Evolutionary conservation across 2,113 vertebrate species (phyloP).

Genomic region (Sceloporus tristichus): DNA sequence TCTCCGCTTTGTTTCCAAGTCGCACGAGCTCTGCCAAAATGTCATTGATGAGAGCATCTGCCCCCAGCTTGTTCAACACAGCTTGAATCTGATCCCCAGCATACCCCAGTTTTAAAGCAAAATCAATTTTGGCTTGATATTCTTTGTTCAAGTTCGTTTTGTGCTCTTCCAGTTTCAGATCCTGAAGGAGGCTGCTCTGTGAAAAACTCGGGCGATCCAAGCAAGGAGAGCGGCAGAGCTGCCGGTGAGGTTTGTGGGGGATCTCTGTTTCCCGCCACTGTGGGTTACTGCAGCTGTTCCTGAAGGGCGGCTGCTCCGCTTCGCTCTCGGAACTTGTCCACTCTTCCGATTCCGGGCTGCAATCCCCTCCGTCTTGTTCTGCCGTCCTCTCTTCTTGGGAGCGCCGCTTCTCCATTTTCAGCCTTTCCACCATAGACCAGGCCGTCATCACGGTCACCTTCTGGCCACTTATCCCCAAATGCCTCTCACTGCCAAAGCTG

Average conservation of each 20-base stretch:
- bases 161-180: slow-evolving; percentile 81
- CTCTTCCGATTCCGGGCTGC: slow-evolving; percentile 88
- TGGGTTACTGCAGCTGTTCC: slow-evolving; percentile 55
- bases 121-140: slow-evolving; percentile 97
- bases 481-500: slow-evolving; percentile 82
- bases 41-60: slow-evolving; percentile 94
- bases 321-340: slow-evolving; percentile 94
- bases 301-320: slow-evolving; percentile 79
- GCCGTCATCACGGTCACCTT: slow-evolving; percentile 91
- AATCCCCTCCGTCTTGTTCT: slow-evolving; percentile 76
- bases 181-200: slow-evolving; percentile 91
- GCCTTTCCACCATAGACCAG: slow-evolving; percentile 88
- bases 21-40: slow-evolving; percentile 95
- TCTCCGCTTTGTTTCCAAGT: slow-evolving; percentile 93
- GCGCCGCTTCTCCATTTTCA: slow-evolving; percentile 94
- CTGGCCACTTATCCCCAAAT: slow-evolving; percentile 78
- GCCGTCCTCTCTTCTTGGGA: slow-evolving; percentile 87
- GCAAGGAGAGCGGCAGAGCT: slow-evolving; percentile 96
- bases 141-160: slow-evolving; percentile 82
- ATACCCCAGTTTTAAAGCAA: slow-evolving; percentile 97
- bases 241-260: slow-evolving; percentile 89
- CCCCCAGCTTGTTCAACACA: slow-evolving; percentile 92
- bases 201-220: slow-evolving; percentile 96
- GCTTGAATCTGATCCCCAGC: slow-evolving; percentile 94
- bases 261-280: slow-evolving; percentile 83